Evolutionary conservation across 1,140 invertebrate genomes (phyloP), one percentile per base, ranked within the genome.

Genomic region (Dendroctonus valens): DNA sequence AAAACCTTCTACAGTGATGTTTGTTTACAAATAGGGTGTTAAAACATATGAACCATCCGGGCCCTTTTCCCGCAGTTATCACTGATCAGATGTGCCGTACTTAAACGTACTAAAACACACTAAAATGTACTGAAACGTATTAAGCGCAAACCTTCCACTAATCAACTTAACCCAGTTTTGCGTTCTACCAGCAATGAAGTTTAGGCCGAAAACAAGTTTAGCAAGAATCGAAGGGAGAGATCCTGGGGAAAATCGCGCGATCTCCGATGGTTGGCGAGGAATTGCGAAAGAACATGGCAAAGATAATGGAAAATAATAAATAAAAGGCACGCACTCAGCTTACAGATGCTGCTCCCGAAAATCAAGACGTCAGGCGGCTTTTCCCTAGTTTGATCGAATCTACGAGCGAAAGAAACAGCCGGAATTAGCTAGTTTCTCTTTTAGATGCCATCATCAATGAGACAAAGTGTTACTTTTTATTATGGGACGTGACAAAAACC

Each of bases 261-360:
- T 48, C 37, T 12, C 38, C 44, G 38, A 4, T 15, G 44, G 9
- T n/a, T 48, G 37, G 38, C 48, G 42, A 38, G 38, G 38, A 61
- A 50, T 37, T 52, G 48, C 48, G 55, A 50, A 58, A 15, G 52
- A 37, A 12, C 9, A 46, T 15, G 39, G 59, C 6, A 41, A 37
- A 55, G 65, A 63, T 59, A 67, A 67, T 67, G 58, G 55, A 61
- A 53, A 67, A 67, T 67, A 67, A 67, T 67, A 67, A 67, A 67
- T 67, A 67, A 67, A 58, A 55, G 59, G 65, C 65, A 67, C 65
- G 65, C 65, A 62, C 59, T 37, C 50, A 37, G 65, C 61, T 44
- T 67, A 67, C 65, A 67, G 65, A 67, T 67, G 65, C 63, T 63
- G 58, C 59, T 58, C 44, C 9, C 26, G 55, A 67, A 55, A 55